Percentiles rank a stretch among this genome's conserved stretches.
Conservation (phyloP, 2,797 vertebrate genomes). For the Alosa sapidissima region DNA sequence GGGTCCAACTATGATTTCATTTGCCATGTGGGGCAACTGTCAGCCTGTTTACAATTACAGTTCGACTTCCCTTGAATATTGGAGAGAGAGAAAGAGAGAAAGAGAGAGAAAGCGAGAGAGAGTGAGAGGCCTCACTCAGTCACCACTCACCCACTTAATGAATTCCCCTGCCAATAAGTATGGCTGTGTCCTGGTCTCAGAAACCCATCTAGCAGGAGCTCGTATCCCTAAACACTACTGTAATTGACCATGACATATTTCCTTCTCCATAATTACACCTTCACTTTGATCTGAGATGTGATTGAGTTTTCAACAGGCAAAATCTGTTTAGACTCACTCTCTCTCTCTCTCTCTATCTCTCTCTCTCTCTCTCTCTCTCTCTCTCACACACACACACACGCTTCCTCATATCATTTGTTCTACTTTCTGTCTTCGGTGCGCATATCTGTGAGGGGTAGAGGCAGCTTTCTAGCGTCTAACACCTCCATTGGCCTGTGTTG, state of each 20-base stretch:
- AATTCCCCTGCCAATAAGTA: not conserved
- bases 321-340: not conserved
- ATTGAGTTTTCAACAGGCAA: not conserved
- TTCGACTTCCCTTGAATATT: no score
- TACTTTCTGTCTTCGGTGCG: not conserved
- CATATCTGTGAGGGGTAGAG: not conserved
- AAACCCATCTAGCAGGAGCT: not conserved
- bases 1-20: no score
- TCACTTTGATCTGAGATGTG: not conserved
- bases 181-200: not conserved
- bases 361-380: not conserved
- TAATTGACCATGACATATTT: slow-evolving; percentile 21
- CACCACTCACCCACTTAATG: not conserved
- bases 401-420: not conserved
- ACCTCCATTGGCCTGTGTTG: not conserved
- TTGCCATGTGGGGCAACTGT: no score
- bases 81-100: not conserved
- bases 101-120: not conserved
- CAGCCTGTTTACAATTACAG: no score
- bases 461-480: not conserved
- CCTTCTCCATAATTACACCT: not conserved
- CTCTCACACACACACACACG: not conserved
- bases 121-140: not conserved
- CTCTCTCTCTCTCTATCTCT: not conserved
- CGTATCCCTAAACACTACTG: not conserved